These are phyloP conservation scores for Drosophila asahinai DNA, from an alignment of 1,140 invertebrate species.

Conservation along the genomic window DNA sequence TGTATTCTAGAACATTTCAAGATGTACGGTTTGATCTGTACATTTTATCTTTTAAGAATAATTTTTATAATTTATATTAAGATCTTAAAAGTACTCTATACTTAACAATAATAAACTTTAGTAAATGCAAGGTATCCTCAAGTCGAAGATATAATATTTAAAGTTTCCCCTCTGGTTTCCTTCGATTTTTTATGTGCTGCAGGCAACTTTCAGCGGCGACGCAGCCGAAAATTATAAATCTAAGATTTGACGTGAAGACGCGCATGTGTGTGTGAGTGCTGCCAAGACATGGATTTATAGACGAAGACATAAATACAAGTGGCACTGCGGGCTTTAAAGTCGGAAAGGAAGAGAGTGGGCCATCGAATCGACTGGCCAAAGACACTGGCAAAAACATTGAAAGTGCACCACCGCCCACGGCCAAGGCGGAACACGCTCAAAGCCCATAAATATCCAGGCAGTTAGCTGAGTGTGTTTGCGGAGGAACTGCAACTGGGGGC, in stretches of 20 bases:
- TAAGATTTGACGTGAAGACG: conserved; percentile 80
- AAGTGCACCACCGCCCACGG: conserved; percentile 56
- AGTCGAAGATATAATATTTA: background rate
- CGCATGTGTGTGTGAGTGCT: conserved; percentile 44
- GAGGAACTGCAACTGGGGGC: conserved; percentile 40
- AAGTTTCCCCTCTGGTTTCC: background rate
- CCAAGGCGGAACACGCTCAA: conserved; percentile 77
- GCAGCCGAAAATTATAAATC: conserved; percentile 83
- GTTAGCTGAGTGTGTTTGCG: conserved; percentile 45
- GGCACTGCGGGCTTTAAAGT: conserved; percentile 51
- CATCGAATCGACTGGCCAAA: conserved; percentile 58
- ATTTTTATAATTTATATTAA: background rate
- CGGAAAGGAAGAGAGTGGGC: conserved; percentile 9
- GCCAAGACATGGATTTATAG: conserved; percentile 80
- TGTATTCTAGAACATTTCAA: too few species aligned
- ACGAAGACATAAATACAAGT: conserved; percentile 82
- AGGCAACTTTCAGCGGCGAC: conserved; percentile 57
- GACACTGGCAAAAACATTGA: conserved; percentile 65
- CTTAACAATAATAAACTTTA: background rate
- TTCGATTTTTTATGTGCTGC: conserved; percentile 53
- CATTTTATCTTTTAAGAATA: background rate
- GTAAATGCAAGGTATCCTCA: conserved; percentile 5
- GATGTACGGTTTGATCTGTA: too few species aligned
- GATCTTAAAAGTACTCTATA: background rate
- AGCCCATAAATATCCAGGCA: conserved; percentile 79